Evolutionary conservation across 2,888 invertebrate species (phyloP), one percentile per base, ranked within the genome.

Genomic region (Xestia c-nigrum): DNA sequence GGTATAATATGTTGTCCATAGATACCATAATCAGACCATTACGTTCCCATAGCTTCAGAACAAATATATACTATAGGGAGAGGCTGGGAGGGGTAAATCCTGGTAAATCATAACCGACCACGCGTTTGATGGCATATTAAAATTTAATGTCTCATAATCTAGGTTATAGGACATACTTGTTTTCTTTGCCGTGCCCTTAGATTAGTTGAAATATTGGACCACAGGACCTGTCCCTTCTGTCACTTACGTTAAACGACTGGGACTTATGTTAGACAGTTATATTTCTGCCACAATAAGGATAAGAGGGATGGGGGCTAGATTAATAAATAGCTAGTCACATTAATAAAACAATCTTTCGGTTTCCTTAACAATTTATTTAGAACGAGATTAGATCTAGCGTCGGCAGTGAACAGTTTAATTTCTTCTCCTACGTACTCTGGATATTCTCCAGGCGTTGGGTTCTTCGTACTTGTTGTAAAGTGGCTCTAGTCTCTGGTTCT

Each of bases 401-500:
- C 24, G 43, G 38, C 43, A 74, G 40, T 19, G 5, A 40, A 55
- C 52, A 69, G 14, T 55, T 89, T 98, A 99, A 97, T 99, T 99
- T 89, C 99, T 97, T 91, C 99, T 97, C 90, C 99, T 97, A 69
- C 99, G 97, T 46, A 99, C 99, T 87, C 99, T 97, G 0, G 99
- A 99, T 96, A 99, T 99, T 94, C 99, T 98, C 99, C 99, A 99
- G 0, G 99, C 99, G 93, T 99, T 99, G 0, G 99, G 99, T 93
- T 99, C 99, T 94, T 99, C 99, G 92, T 99, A 99, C 96, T 99
- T 99, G 95, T 99, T 99, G 95, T 99, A 99, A 5, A 99, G 97
- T 0, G 99, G 99, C 92, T 99, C 99, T 84, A 99, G 97, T 83
- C 99, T 97, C 97, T 99, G 99, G 96, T 99, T 99, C 96, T 99